Evolutionary conservation across 2,113 vertebrate species (phyloP).

Genomic region (Ivindomyrus marchei): DNA sequence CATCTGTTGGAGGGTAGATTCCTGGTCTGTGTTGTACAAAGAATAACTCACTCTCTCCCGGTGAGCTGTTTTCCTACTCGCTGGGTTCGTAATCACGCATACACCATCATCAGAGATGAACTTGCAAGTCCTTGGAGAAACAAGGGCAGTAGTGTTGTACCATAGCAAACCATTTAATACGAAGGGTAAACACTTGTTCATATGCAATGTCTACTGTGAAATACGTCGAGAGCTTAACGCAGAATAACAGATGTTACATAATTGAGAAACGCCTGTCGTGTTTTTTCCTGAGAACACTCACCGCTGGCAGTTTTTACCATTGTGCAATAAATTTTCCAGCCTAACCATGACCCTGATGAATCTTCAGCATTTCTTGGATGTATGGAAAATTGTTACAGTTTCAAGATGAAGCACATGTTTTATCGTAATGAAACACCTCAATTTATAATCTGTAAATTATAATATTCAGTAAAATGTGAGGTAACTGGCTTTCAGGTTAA

Average conservation of each 20-base stretch:
- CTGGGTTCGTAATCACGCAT: conserved; percentile 58
- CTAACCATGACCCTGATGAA: background rate
- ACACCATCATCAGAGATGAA: conserved; percentile 14
- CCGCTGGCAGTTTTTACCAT: background rate
- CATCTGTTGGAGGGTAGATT: conserved; percentile 88
- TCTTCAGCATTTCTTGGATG: conserved; percentile 7
- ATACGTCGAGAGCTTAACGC: background rate
- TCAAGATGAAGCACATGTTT: background rate
- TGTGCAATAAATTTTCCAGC: background rate
- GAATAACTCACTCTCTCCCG: conserved; percentile 62
- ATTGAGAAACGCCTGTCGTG: background rate
- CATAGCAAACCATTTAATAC: background rate
- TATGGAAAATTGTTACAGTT: background rate
- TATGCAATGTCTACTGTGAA: background rate
- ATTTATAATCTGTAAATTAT: conserved; percentile 6
- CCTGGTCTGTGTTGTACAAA: conserved; percentile 68
- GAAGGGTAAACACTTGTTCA: background rate
- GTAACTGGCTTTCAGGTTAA: background rate
- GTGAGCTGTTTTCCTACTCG: conserved; percentile 53
- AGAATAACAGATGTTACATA: background rate
- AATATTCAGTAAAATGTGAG: background rate
- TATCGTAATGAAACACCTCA: background rate
- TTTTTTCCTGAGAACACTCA: background rate
- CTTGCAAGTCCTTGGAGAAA: background rate
- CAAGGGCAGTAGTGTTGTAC: background rate